Conservation (phyloP, 2,113 vertebrate species). For the Oostethus manadensis region DNA sequence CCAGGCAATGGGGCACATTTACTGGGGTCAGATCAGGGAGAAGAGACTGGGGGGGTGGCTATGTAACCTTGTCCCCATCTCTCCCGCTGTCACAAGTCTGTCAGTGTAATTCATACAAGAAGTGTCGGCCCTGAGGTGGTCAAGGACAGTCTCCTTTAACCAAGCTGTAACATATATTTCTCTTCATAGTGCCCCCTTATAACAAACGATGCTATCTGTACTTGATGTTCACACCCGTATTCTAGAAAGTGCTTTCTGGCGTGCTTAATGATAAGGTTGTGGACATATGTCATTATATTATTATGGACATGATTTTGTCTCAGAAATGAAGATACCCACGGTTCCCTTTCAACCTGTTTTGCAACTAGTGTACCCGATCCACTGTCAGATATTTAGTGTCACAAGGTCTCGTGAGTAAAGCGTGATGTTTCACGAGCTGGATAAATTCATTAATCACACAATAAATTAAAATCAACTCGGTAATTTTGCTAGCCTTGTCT, state of each 20-base stretch:
- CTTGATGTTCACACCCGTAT: background rate
- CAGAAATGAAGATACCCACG: no score
- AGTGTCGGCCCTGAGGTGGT: conserved; percentile 45
- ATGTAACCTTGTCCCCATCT: conserved; percentile 66
- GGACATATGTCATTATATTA: background rate
- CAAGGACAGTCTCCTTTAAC: conserved; percentile 56
- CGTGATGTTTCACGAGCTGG: no score
- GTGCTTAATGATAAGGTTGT: background rate
- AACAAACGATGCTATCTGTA: conserved; percentile 3
- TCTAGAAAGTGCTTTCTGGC: background rate
- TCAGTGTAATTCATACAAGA: conserved; percentile 65
- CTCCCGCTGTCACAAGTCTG: conserved; percentile 57
- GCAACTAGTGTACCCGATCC: background rate
- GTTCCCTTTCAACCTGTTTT: no score
- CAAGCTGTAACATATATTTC: conserved; percentile 5
- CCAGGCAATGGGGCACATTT: conserved; percentile 63
- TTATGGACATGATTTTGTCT: background rate
- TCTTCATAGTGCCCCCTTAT: background rate
- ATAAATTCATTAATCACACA: no score
- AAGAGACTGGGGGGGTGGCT: conserved; percentile 52
- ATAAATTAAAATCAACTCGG: no score
- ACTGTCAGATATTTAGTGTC: no score
- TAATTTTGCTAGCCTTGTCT: no score
- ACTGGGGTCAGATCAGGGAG: conserved; percentile 71
- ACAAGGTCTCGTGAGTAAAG: no score